Base-by-base conservation (phyloP, 2,888 invertebrate species). In the Platycnemis pennipes region DNA sequence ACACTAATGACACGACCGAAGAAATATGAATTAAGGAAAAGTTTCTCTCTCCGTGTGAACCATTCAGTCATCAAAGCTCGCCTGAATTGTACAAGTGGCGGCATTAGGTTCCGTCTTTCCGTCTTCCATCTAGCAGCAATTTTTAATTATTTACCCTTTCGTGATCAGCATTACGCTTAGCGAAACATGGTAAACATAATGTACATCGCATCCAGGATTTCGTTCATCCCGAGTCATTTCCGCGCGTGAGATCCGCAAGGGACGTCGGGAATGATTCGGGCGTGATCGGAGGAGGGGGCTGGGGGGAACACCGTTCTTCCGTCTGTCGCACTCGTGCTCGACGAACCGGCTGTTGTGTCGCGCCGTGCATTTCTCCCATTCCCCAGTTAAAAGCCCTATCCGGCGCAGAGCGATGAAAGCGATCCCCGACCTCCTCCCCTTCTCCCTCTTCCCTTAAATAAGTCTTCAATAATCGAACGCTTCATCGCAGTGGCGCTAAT, bases 341-440 rank as follows among this genome's bases (percentile, higher is more conserved):
- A 63, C n/a, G 63, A 77, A 77, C 77, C 77, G 26, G 31, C 31
- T 77, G 77, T 77, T 37, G n/a, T 63, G 77, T 77, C 77, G 77
- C 77, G 77, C 37, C 3, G 2, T 77, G 8, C 37, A 37, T 37
- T 13, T n/a, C n/a, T n/a, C 11, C 13, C 37, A 3, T 31, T 2
- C 37, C 77, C 77, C 37, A 5, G 77, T 37, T 77, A 37, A 37
- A 77, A 77, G 77, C 37, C 77, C 37, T 37, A 37, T 77, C 31
- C 77, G 31, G 37, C 77, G 77, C 37, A n/a, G 77, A 1, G 16
- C 37, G 77, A 77, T 37, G 77, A 77, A 37, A 77, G 77, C 77
- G 13, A 77, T 77, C 37, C 77, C 31, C 77, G 37, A 37, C 8
- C 37, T 37, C n/a, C 63, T 63, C n/a, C n/a, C 63, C 2, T 8